phyloP scores from a whole-genome alignment of 2,797 vertebrate genomes.

The Acanthopagrus latus region DNA sequence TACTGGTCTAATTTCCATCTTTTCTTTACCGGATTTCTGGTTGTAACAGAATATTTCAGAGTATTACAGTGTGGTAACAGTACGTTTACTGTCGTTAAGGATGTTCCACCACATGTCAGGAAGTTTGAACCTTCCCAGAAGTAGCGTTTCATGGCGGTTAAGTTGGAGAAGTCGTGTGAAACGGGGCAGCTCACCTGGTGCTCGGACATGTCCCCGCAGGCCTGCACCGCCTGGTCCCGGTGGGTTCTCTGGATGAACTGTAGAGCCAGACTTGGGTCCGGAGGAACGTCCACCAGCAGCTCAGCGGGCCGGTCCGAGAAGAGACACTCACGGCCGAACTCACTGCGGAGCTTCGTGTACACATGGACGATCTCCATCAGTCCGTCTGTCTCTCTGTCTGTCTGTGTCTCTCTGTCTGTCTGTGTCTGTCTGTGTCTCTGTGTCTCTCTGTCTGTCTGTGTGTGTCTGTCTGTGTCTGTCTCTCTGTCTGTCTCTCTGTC shows the following conservation, averaged over 20 bases:
- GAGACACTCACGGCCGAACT: conserved; percentile 91
- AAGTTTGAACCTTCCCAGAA: too few relatives aligned
- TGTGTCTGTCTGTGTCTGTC: too few relatives aligned
- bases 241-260: conserved; percentile 84
- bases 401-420: not conserved
- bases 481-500: too few relatives aligned
- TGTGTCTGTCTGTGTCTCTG: too few relatives aligned
- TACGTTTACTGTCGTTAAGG: not conserved
- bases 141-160: too few relatives aligned
- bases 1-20: too few relatives aligned
- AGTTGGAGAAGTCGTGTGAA: not conserved
- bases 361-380: conserved; percentile 91
- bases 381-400: too few relatives aligned
- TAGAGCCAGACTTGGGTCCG: conserved; percentile 81
- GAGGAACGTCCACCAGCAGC: conserved; percentile 87
- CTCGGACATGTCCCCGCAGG: conserved; percentile 86
- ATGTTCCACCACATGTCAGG: too few relatives aligned
- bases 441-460: too few relatives aligned
- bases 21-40: too few relatives aligned
- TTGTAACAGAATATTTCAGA: not conserved
- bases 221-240: conserved; percentile 85
- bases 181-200: conserved; percentile 85
- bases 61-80: too few relatives aligned
- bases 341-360: conserved; percentile 87
- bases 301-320: conserved; percentile 88